These are phyloP conservation scores for Poeciliopsis prolifica DNA, from an alignment of 2,113 vertebrate genomes.

Conservation along the genomic window DNA sequence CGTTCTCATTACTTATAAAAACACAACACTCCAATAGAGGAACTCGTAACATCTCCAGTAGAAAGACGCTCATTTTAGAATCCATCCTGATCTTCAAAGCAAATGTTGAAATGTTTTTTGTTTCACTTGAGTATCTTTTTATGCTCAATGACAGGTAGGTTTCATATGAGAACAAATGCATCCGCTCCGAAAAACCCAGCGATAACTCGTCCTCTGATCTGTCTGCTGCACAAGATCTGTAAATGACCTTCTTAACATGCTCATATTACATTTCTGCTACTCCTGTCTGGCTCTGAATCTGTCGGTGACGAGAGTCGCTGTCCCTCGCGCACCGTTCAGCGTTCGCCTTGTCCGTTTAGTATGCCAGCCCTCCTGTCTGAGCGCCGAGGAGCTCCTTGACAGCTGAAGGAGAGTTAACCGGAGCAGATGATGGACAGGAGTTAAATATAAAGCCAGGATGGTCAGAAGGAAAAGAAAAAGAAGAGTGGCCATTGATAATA, in stretches of 20 bases:
- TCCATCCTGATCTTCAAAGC: background rate
- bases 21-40: slow-evolving; percentile 1
- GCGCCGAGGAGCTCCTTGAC: slow-evolving; percentile 1
- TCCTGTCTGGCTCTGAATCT: background rate
- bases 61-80: background rate
- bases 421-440: slow-evolving; percentile 15
- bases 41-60: background rate
- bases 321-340: background rate
- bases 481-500: slow-evolving; percentile 16
- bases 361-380: slow-evolving; percentile 2
- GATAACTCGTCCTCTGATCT: background rate
- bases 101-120: background rate
- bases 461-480: background rate
- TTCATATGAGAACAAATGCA: background rate
- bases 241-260: background rate
- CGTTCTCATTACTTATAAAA: too few species aligned
- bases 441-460: slow-evolving; percentile 20
- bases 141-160: background rate
- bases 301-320: background rate
- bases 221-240: background rate
- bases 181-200: background rate
- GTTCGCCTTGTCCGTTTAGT: background rate
- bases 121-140: background rate
- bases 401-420: slow-evolving; percentile 31
- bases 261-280: background rate